Conservation (phyloP, 2,797 vertebrate genomes). For the Aldrovandia affinis region DNA sequence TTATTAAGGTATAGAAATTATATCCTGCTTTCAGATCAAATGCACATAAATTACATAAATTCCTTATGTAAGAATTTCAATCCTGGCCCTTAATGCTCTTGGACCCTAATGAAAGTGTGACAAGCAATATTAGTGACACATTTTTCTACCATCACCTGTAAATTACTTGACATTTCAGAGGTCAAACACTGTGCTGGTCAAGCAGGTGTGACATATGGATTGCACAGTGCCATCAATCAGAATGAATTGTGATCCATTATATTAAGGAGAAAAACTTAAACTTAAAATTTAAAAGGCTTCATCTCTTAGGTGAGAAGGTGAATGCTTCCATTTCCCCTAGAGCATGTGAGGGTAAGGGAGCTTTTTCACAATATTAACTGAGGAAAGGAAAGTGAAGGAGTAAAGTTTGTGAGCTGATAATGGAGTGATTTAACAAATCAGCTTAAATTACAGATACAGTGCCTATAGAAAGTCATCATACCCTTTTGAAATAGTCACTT, state of each 20-base stretch:
- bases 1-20: background rate
- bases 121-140: background rate
- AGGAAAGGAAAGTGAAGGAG: background rate
- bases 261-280: background rate
- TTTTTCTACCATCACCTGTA: background rate
- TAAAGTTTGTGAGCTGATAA: background rate
- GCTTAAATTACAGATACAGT: background rate
- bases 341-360: background rate
- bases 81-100: too few species aligned
- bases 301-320: background rate
- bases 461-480: too few species aligned
- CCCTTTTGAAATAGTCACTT: too few species aligned
- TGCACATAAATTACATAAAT: too few species aligned
- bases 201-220: background rate
- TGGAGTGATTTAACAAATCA: background rate
- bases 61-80: too few species aligned
- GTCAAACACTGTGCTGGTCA: background rate
- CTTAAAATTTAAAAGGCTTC: background rate
- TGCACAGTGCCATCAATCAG: background rate
- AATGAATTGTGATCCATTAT: background rate
- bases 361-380: background rate
- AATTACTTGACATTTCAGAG: background rate
- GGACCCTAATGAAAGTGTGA: background rate
- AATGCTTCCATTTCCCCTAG: background rate
- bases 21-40: background rate